Evolutionary conservation across 2,888 invertebrate species (phyloP), one percentile per base, ranked within the genome.

Genomic region (Drosophila nr. fundita): DNA sequence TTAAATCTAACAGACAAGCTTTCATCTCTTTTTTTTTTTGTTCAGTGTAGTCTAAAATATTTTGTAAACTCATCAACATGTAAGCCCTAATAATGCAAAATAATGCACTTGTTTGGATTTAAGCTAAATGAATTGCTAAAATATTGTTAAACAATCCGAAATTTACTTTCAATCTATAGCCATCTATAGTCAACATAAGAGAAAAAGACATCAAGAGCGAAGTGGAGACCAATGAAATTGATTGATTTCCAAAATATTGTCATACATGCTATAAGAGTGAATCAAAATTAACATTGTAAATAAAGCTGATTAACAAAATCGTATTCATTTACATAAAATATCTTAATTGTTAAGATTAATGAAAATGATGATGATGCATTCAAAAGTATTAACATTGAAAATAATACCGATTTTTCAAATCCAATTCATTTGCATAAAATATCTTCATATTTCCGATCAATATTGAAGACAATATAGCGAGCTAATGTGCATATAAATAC

Each of bases 1-100:
- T 40, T 68, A n/a, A 40, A 42, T 42, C 27, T 29, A n/a, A 29
- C 64, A 55, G 65, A 77, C 74, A 76, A 58, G 68, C 77, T 63
- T 45, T n/a, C 10, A 40, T n/a, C 32, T 36, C 15, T 34, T 4
- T 34, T 34, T 42, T n/a, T 13, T 21, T 21, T 21, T 45, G 21
- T 7, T 45, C 21, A 13, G 61, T 54, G 40, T 34, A 61, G 42
- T n/a, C 29, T 13, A 38, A 21, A 34, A 62, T 5, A 15, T 59
- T 55, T 72, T 63, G 60, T 60, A 53, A 34, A 11, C 45, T 36
- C 52, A 68, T 54, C 42, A 68, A 50, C 42, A 45, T 68, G 42
- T 30, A 24, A 30, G 11, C 38, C 32, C 48, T 5, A 15, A 55
- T 21, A 45, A 42, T 63, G 57, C 63, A 67, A 62, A 15, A 55